These are phyloP conservation scores for Girardinus metallicus DNA, from an alignment of 2,797 vertebrate species.

Conservation along the genomic window DNA sequence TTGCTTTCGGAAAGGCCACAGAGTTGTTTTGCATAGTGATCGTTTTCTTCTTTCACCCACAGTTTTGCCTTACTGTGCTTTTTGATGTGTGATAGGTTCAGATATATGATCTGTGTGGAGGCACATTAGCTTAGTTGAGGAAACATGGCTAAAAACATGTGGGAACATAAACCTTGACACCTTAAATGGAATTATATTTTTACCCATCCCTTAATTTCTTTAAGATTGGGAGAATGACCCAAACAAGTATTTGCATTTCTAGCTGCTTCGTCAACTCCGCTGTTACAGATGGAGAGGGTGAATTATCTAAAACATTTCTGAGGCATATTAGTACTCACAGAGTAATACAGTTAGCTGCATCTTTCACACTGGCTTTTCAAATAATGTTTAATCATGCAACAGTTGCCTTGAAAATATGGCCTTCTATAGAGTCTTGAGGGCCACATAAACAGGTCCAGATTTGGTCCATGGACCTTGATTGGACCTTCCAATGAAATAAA, in stretches of 20 bases:
- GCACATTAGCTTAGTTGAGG: background rate
- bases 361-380: no score
- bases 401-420: no score
- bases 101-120: background rate
- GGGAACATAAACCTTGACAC: background rate
- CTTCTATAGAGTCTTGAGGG: no score
- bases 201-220: background rate
- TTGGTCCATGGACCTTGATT: no score
- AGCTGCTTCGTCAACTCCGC: no score
- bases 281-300: background rate
- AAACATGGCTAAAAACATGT: background rate
- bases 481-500: background rate
- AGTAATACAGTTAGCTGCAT: background rate
- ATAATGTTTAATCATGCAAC: no score
- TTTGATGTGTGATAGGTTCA: background rate
- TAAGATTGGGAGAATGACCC: background rate
- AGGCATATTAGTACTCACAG: background rate
- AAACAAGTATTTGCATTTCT: background rate
- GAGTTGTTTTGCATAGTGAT: constrained; percentile 42
- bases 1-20: constrained; percentile 39
- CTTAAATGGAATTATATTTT: background rate
- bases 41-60: constrained; percentile 16
- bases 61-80: constrained; percentile 1
- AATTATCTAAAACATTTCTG: background rate
- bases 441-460: no score